Evolutionary conservation across 2,888 invertebrate species (phyloP).

Genomic region (Andricus quercusramuli): DNA sequence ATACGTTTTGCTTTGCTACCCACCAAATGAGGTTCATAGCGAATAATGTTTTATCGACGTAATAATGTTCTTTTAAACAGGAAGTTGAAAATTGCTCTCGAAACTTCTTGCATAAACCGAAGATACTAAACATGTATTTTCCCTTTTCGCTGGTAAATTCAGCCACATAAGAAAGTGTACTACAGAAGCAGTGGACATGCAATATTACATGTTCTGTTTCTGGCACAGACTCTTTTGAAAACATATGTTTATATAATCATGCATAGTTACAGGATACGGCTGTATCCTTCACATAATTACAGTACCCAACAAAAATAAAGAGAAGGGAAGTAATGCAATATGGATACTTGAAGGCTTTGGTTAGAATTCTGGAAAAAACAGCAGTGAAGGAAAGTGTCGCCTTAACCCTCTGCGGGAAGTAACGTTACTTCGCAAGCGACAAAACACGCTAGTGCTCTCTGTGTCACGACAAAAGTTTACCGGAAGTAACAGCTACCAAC

Average conservation of each 20-base stretch:
- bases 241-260: not conserved
- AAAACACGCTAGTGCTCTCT: slow-evolving; percentile 26
- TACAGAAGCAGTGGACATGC: not conserved
- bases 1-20: no score
- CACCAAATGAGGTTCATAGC: no score
- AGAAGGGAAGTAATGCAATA: not conserved
- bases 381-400: slow-evolving; percentile 34
- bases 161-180: no score
- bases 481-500: slow-evolving; percentile 14
- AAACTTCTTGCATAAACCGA: no score
- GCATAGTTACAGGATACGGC: not conserved
- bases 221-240: not conserved
- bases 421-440: slow-evolving; percentile 27
- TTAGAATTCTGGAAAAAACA: slow-evolving; percentile 9
- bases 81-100: no score
- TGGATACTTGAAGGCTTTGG: not conserved
- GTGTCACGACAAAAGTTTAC: slow-evolving; percentile 28
- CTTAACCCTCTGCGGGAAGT: slow-evolving; percentile 11
- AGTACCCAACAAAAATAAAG: not conserved
- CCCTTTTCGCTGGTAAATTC: no score
- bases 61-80: no score
- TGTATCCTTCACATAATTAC: not conserved
- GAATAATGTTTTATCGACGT: no score
- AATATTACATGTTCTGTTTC: not conserved
- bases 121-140: no score